phyloP scores from a whole-genome alignment of 1,140 invertebrate genomes.

The Thaumatotibia leucotreta region DNA sequence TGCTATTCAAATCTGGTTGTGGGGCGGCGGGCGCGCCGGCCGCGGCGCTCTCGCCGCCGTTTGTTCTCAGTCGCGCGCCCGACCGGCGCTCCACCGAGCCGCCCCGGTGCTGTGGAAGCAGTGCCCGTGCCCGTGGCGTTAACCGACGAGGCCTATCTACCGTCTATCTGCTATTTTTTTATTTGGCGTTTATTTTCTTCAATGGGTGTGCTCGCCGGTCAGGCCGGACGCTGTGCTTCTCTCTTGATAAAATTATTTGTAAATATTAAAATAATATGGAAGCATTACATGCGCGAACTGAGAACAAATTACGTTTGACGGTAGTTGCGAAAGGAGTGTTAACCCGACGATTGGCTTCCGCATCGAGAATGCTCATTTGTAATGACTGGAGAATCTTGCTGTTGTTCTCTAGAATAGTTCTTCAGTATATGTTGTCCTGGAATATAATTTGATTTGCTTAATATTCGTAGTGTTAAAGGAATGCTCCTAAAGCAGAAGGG shows the following conservation, averaged over 20 bases:
- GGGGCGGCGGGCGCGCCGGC: conserved; percentile 27
- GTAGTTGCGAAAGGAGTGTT: conserved; percentile 27
- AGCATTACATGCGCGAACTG: background rate
- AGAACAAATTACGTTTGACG: background rate
- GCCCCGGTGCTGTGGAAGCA: background rate
- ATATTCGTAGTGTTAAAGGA: conserved; percentile 71
- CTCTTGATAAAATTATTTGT: background rate
- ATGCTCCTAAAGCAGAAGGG: conserved; percentile 62
- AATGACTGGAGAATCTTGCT: conserved; percentile 72
- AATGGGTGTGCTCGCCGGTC: background rate
- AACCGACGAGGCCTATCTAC: conserved; percentile 25
- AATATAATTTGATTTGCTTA: conserved; percentile 75
- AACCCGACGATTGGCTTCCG: conserved; percentile 54
- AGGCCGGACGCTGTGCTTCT: background rate
- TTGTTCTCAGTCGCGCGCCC: conserved; percentile 18
- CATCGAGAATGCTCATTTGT: conserved; percentile 70
- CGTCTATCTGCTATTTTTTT: background rate
- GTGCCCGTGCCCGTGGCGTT: background rate
- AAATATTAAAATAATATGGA: background rate
- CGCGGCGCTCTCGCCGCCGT: conserved; percentile 19
- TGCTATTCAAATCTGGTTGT: conserved; percentile 50
- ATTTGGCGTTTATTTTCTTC: background rate
- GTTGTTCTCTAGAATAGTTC: conserved; percentile 67
- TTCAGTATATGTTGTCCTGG: conserved; percentile 72
- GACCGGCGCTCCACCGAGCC: conserved; percentile 13